Base-by-base conservation (phyloP, 2,797 vertebrate species). In the Taenioides sp. region DNA sequence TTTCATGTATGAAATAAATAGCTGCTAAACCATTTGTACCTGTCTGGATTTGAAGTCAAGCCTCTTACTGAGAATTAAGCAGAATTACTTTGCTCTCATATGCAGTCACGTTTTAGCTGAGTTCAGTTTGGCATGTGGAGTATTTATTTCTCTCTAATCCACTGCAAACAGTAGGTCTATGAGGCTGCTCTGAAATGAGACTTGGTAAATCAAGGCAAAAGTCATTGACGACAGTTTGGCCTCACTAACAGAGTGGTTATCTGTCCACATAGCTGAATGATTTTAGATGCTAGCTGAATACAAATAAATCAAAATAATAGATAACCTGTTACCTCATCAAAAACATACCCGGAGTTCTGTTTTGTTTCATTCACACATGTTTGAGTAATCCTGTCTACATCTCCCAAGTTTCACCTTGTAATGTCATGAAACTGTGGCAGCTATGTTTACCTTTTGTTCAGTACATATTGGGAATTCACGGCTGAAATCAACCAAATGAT, bases 1-100 rank as follows among this genome's bases (percentile, higher is more conserved):
- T 88, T 92, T 91, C 34, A 37, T 37, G 34, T 37, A 37, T 37
- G 34, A 84, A 92, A 92, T 91, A 92, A 92, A 92, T 89, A 92
- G 89, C 88, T 92, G 82, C 87, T 79, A 86, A 91, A 91, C 91
- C 67, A 77, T 75, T 65, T 82, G 73, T 72, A 66, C 14, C 72
- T 79, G 83, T 71, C 75, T 88, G 77, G 71, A 74, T 68, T 59
- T 74, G 70, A 50, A 64, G 66, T 82, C 63, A 63, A 70, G 50
- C 27, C 31, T 78, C 60, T 71, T 50, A 11, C 11, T 57, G 47
- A 55, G 14, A 47, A 16, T 47, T 50, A 72, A 34, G 18, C 52
- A 65, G 43, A 76, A 27, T 49, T 9, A 65, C 40, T 50, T 27
- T 49, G 71, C 61, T 65, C 73, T 67, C 61, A 54, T 47, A 67